Conservation (phyloP, 2,888 invertebrate species). For the Diarsia brunnea region DNA sequence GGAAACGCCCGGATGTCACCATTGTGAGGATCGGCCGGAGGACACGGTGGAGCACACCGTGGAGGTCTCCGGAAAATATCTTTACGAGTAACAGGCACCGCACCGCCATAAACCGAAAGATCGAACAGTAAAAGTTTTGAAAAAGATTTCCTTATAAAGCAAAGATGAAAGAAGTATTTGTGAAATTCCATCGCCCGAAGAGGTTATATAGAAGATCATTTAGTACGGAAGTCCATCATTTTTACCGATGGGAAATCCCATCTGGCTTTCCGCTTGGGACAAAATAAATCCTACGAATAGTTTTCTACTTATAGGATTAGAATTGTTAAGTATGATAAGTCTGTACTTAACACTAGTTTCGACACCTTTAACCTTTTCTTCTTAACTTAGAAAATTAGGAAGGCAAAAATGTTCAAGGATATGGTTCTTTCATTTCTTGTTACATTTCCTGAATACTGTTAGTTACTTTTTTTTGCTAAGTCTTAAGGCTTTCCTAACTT, state of each 20-base stretch:
- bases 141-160: neutral
- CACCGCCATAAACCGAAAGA: neutral
- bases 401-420: neutral
- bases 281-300: constrained; percentile 3
- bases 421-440: constrained; percentile 7
- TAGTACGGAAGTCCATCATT: neutral
- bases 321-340: constrained; percentile 47
- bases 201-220: neutral
- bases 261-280: neutral
- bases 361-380: neutral
- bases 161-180: neutral
- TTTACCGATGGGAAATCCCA: neutral
- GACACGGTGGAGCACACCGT: too few relatives aligned
- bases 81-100: too few relatives aligned
- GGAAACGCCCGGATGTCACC: too few relatives aligned
- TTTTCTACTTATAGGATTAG: constrained; percentile 27
- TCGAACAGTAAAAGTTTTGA: neutral
- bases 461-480: constrained; percentile 4
- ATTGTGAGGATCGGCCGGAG: too few relatives aligned
- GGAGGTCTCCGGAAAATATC: too few relatives aligned
- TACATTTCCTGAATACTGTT: neutral
- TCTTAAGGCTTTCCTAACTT: constrained; percentile 11
- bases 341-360: constrained; percentile 28
- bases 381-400: constrained; percentile 12
- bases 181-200: neutral